A percentile compares a stretch with the other conserved stretches of the same genome.
Conservation (phyloP, 2,888 invertebrate genomes). For the Caenorhabditis sulstoni region DNA sequence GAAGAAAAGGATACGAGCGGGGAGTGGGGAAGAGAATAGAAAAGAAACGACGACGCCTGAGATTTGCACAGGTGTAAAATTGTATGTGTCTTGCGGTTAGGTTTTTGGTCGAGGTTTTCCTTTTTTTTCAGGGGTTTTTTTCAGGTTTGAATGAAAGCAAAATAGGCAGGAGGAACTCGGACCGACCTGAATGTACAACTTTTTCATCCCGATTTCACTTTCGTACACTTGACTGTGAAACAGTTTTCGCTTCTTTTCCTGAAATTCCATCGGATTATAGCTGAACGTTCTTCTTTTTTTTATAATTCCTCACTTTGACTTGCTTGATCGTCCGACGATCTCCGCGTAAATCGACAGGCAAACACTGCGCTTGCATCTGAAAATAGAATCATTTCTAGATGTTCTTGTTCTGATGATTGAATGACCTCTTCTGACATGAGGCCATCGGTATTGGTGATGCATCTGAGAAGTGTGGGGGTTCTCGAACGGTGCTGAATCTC, state of each 20-base stretch:
- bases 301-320: constrained; percentile 83
- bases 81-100: not conserved
- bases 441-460: constrained; percentile 81
- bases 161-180: no score
- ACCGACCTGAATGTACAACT: constrained; percentile 83
- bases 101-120: no score
- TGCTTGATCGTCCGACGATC: constrained; percentile 84
- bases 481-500: constrained; percentile 61
- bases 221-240: constrained; percentile 85
- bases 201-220: constrained; percentile 85
- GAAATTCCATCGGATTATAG: constrained; percentile 45
- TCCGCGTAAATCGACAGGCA: constrained; percentile 84
- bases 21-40: no score
- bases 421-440: constrained; percentile 82
- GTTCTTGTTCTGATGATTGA: no score
- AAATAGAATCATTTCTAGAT: constrained; percentile 1
- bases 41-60: not conserved
- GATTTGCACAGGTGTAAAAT: constrained; percentile 16
- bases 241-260: constrained; percentile 85
- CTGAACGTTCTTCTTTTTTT: no score
- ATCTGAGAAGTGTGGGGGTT: constrained; percentile 70
- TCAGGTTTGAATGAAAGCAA: no score
- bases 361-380: constrained; percentile 82
- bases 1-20: no score
- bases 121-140: no score